Evolutionary conservation across 2,797 vertebrate species (phyloP).

Genomic region (Paratrypauchen microcephalus): DNA sequence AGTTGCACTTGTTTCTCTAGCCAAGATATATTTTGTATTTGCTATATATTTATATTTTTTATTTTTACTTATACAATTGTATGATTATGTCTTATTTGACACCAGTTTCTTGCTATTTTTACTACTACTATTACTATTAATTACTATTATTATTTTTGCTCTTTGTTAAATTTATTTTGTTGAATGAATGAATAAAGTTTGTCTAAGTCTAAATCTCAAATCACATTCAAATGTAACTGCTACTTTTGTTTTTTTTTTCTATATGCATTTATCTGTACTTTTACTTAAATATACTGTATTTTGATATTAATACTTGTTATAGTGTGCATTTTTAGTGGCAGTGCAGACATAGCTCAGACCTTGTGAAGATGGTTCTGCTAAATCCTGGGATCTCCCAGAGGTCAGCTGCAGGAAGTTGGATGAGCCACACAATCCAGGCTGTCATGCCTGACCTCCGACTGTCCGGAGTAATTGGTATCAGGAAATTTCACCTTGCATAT

Average conservation of each 20-base stretch:
- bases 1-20: too few relatives aligned
- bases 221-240: too few relatives aligned
- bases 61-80: too few relatives aligned
- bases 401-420: slow-evolving; percentile 24
- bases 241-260: background rate
- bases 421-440: slow-evolving; percentile 40
- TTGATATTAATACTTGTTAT: background rate
- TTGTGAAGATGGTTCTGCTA: slow-evolving; percentile 25
- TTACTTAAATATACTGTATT: background rate
- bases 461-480: slow-evolving; percentile 56
- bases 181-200: too few relatives aligned
- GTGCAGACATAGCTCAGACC: slow-evolving; percentile 18
- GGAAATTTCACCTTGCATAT: slow-evolving; percentile 51
- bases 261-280: background rate
- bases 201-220: too few relatives aligned
- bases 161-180: too few relatives aligned
- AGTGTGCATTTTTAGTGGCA: background rate
- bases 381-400: slow-evolving; percentile 27
- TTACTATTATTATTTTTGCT: too few relatives aligned
- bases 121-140: too few relatives aligned
- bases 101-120: too few relatives aligned
- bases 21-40: too few relatives aligned
- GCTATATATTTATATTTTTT: too few relatives aligned
- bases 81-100: too few relatives aligned
- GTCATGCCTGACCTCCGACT: slow-evolving; percentile 45